Evolutionary conservation across 2,888 invertebrate genomes (phyloP), one percentile per base, ranked within the genome.

Genomic region (Lumbricus terrestris): DNA sequence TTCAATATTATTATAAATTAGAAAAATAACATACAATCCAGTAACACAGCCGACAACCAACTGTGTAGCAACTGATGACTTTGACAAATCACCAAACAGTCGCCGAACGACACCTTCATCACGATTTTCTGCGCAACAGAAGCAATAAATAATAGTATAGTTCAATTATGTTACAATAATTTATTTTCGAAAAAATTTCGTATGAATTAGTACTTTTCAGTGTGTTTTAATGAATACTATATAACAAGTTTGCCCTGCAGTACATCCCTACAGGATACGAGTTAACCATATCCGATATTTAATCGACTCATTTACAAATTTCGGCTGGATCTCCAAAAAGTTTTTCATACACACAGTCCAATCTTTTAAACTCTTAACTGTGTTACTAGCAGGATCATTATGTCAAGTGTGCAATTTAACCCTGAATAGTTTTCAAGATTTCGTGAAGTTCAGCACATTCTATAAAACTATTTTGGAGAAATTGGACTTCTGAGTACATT

Each of bases 61-160:
- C 96, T 98, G 98, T 95, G 98, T 97, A 35, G 97, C 97, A 82
- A 97, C 97, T 16, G 98, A 97, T 91, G 97, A 96, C 95, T 97
- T 97, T 92, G 97, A 97, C 91, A 98, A 96, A 94, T 98, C 97
- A 18, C 93, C 93, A 88, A 94, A 91, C 54, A 93, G 88, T 6
- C 85, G 85, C 20, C 35, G 34, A 37, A 85, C 85, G 15, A 34
- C 35, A 85, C 23, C 23, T 16, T 13, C 15, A 34, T 85, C 85
- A 35, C 85, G 85, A 85, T 85, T 37, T 35, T 35, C 85, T 85
- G 8, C 69, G n/a, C n/a, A n/a, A n/a, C n/a, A n/a, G n/a, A n/a
- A n/a, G n/a, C 29, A 69, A 69, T n/a, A 69, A n/a, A n/a, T 8
- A 69, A 20, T 69, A 8, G 29, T 8, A 11, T n/a, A n/a, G n/a